These are phyloP conservation scores for Eriosoma lanigerum DNA, from an alignment of 1,140 invertebrate genomes.

Conservation along the genomic window DNA sequence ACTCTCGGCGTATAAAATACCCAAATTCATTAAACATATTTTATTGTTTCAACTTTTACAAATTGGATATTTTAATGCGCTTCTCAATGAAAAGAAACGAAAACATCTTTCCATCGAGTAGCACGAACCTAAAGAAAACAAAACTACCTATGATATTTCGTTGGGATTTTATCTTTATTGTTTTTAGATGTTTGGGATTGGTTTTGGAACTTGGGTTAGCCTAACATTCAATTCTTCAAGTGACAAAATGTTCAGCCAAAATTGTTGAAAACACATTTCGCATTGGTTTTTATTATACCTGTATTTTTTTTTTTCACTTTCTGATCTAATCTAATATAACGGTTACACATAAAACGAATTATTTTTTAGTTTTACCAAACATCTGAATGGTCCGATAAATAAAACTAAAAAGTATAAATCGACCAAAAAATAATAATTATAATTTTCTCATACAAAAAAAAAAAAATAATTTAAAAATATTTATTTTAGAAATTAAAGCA, in stretches of 20 bases:
- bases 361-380: not conserved
- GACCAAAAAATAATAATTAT: no score
- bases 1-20: not conserved
- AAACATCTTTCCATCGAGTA: no score
- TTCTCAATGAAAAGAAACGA: no score
- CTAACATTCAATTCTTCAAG: not conserved
- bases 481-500: no score
- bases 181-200: not conserved
- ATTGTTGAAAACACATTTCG: not conserved
- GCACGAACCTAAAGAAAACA: slow-evolving; percentile 6
- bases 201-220: not conserved
- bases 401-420: no score
- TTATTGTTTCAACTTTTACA: no score
- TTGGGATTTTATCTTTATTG: not conserved
- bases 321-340: not conserved
- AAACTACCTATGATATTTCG: not conserved
- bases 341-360: not conserved
- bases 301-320: not conserved
- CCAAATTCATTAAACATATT: no score
- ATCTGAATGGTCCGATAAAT: no score
- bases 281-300: not conserved
- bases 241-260: not conserved
- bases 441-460: no score
- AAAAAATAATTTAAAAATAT: no score
- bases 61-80: no score